Conservation (phyloP, 2,113 vertebrate genomes). For the Larimichthys polyactis region DNA sequence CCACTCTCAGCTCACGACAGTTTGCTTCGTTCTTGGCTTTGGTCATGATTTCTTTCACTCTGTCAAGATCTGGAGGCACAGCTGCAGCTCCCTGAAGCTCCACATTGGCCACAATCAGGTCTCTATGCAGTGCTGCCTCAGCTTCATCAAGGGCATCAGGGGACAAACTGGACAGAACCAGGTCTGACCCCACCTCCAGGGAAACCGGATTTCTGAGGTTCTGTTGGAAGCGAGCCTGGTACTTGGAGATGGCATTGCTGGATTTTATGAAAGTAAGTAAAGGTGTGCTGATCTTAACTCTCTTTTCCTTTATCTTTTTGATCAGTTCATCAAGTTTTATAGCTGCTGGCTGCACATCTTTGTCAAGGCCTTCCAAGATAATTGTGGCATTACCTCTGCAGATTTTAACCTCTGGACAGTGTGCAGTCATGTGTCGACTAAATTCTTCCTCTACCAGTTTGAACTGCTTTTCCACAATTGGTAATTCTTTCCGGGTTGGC, state of each 20-base stretch:
- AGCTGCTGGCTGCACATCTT: constrained; percentile 46
- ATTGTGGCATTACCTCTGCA: not conserved
- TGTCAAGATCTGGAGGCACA: constrained; percentile 31
- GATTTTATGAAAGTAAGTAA: constrained; percentile 57
- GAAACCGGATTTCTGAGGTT: constrained; percentile 64
- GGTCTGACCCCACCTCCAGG: constrained; percentile 51
- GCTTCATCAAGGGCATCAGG: constrained; percentile 66
- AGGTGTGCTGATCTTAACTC: constrained; percentile 12
- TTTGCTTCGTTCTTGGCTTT: constrained; percentile 53
- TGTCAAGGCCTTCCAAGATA: constrained; percentile 56
- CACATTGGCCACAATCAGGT: constrained; percentile 49
- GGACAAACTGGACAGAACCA: constrained; percentile 73
- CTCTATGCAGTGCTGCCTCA: constrained; percentile 38
- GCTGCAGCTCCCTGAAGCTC: constrained; percentile 47
- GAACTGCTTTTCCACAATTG: constrained; percentile 48
- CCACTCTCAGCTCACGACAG: constrained; percentile 25
- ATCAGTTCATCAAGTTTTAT: constrained; percentile 43
- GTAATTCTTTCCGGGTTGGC: constrained; percentile 24
- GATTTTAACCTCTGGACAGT: constrained; percentile 27
- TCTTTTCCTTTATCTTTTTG: constrained; percentile 51
- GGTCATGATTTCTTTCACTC: constrained; percentile 61
- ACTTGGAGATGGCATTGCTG: constrained; percentile 27
- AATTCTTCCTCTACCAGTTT: constrained; percentile 71
- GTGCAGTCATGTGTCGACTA: constrained; percentile 8
- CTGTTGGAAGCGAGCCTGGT: constrained; percentile 46